Percentiles rank a stretch among this genome's conserved stretches.
These are phyloP conservation scores for Drosophila kokeensis DNA, from an alignment of 2,888 invertebrate genomes.

Conservation along the genomic window DNA sequence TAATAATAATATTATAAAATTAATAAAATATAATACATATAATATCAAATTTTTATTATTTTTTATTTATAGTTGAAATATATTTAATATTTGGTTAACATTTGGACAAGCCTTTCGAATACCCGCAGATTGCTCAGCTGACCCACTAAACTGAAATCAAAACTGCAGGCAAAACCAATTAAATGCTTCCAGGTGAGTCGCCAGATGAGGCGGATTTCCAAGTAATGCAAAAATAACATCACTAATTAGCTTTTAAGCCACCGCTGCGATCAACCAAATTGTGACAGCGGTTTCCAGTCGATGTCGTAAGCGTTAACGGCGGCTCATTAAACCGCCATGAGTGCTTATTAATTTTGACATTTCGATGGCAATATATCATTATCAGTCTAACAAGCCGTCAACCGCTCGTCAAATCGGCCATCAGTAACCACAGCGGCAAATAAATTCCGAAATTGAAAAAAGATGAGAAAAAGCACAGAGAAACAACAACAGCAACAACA, in stretches of 20 bases:
- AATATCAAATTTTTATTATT: no score
- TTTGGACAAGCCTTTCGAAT: neutral
- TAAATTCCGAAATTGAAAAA: conserved; percentile 28
- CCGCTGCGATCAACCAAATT: conserved; percentile 5
- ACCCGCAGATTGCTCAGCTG: neutral
- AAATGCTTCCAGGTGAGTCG: conserved; percentile 4
- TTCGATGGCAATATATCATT: conserved; percentile 70
- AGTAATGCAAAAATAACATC: conserved; percentile 15
- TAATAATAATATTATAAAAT: neutral
- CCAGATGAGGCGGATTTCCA: neutral
- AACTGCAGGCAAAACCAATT: neutral
- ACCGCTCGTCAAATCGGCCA: conserved; percentile 48
- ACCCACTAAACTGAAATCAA: neutral
- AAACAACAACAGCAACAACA: neutral
- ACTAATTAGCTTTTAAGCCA: conserved; percentile 27
- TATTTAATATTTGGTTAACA: neutral
- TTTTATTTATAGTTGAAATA: no score
- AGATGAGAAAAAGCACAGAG: conserved; percentile 1
- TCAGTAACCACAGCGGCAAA: conserved; percentile 17
- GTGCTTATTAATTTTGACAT: conserved; percentile 74
- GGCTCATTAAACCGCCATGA: conserved; percentile 66
- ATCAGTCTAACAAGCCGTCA: conserved; percentile 60
- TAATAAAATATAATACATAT: neutral
- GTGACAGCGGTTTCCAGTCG: conserved; percentile 40
- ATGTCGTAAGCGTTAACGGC: conserved; percentile 52